Evolutionary conservation across 1,140 invertebrate species (phyloP).

Genomic region (Teleopsis dalmanni): DNA sequence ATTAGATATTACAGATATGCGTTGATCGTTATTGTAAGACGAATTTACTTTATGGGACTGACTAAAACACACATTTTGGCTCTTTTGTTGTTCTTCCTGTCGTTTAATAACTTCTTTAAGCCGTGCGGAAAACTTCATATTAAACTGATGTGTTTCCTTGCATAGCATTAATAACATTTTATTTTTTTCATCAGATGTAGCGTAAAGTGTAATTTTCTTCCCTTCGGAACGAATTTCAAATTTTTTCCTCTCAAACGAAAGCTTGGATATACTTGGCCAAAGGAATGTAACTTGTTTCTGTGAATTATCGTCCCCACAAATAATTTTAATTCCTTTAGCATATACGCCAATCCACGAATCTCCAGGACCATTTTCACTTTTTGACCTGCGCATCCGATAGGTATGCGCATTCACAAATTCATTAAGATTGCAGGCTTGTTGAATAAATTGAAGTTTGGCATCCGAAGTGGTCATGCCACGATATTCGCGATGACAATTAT

Average conservation of each 20-base stretch:
- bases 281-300: constrained; percentile 61
- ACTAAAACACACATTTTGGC: constrained; percentile 54
- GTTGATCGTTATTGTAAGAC: constrained; percentile 63
- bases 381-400: constrained; percentile 76
- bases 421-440: constrained; percentile 75
- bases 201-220: constrained; percentile 82
- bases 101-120: constrained; percentile 68
- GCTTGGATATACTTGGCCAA: constrained; percentile 88
- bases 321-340: constrained; percentile 77
- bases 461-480: constrained; percentile 64
- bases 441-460: constrained; percentile 78
- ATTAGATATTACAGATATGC: constrained; percentile 84
- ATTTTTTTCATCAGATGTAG: constrained; percentile 84
- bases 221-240: constrained; percentile 88
- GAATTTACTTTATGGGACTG: constrained; percentile 57
- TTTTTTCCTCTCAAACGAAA: constrained; percentile 93
- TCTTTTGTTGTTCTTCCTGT: constrained; percentile 67
- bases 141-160: constrained; percentile 88
- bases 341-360: constrained; percentile 74
- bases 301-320: constrained; percentile 42
- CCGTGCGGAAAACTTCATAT: constrained; percentile 81
- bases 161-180: constrained; percentile 82
- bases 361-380: constrained; percentile 66
- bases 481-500: constrained; percentile 60
- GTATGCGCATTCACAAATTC: constrained; percentile 89